Evolutionary conservation across 2,113 vertebrate genomes (phyloP).

Genomic region (Gila orcuttii): DNA sequence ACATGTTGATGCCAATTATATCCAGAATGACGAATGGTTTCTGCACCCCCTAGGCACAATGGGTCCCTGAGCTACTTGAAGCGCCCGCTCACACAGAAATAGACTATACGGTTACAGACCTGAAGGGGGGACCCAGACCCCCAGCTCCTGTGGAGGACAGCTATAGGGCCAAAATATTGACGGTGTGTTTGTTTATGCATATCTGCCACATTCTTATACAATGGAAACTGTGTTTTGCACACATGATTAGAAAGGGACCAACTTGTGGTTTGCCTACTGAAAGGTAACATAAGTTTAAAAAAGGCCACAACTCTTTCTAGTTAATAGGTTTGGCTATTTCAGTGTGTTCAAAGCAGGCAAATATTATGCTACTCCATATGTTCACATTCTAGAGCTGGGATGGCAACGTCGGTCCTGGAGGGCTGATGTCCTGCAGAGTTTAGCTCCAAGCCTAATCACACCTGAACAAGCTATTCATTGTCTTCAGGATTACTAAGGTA

Average conservation of each 20-base stretch:
- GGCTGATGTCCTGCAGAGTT: no score
- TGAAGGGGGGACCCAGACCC: conserved; percentile 84
- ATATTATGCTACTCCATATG: background rate
- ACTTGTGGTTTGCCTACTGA: background rate
- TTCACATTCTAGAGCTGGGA: background rate
- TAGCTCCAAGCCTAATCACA: no score
- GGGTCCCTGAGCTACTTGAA: conserved; percentile 81
- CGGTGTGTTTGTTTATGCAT: conserved; percentile 67
- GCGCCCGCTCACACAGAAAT: conserved; percentile 83
- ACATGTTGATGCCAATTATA: background rate
- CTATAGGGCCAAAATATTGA: conserved; percentile 72
- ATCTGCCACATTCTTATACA: background rate
- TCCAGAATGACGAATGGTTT: background rate
- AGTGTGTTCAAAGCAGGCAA: background rate
- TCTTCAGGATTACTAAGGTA: no score
- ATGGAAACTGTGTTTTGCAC: background rate
- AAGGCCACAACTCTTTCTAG: background rate
- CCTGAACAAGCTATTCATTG: no score
- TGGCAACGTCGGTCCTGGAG: no score
- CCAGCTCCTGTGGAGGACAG: conserved; percentile 76
- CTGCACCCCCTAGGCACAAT: conserved; percentile 79
- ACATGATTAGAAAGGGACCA: background rate
- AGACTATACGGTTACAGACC: conserved; percentile 82
- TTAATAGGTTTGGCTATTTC: background rate
- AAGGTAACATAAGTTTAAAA: background rate